These are phyloP conservation scores for Sarcoramphus papa DNA, from an alignment of 2,797 vertebrate species.

Conservation along the genomic window DNA sequence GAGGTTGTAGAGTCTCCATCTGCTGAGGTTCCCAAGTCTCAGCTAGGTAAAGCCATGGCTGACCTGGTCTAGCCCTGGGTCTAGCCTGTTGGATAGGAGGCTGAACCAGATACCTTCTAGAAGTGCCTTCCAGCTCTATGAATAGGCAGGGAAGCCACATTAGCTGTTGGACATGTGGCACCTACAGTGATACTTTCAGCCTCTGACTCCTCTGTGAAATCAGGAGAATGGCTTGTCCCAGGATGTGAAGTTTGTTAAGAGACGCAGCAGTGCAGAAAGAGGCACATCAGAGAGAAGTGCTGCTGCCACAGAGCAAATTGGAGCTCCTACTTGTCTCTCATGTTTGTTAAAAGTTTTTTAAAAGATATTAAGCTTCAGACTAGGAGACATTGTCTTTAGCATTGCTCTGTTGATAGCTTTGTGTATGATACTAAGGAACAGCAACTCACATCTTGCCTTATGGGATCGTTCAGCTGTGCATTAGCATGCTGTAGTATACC, in stretches of 20 bases:
- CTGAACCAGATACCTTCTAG: neutral
- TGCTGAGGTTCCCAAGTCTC: neutral
- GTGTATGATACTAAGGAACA: neutral
- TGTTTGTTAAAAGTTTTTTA: neutral
- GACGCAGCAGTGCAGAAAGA: neutral
- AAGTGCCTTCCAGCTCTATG: neutral
- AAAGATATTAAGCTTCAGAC: neutral
- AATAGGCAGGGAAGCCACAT: neutral
- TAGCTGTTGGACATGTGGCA: neutral
- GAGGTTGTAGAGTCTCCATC: neutral
- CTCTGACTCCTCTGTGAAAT: neutral
- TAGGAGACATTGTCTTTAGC: neutral
- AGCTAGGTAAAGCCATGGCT: neutral
- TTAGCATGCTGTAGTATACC: neutral
- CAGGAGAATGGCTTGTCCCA: neutral
- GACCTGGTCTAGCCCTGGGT: neutral
- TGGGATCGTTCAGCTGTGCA: neutral
- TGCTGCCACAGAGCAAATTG: neutral
- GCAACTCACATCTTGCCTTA: neutral
- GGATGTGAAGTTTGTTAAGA: neutral
- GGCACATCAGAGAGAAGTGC: rapidly evolving
- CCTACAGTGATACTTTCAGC: neutral
- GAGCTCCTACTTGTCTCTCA: neutral
- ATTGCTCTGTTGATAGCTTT: neutral
- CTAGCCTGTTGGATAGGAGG: neutral